These are phyloP conservation scores for Elanus axillaris DNA, from an alignment of 2,113 vertebrate genomes.

Conservation along the genomic window DNA sequence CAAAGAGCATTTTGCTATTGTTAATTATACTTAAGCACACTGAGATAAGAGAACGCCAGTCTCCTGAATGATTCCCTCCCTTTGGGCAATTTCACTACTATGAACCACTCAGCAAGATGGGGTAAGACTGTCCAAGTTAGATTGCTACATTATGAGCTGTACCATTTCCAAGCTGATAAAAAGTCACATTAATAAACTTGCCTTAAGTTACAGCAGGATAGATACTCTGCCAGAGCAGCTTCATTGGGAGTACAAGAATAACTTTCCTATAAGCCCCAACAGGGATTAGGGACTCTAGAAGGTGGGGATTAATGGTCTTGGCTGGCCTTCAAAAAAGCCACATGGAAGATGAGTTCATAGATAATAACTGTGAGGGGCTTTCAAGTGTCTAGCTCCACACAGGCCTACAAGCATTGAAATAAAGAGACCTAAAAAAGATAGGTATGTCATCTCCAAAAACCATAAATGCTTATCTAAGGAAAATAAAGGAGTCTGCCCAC, in stretches of 20 bases:
- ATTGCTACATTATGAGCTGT: neutral
- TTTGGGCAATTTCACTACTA: neutral
- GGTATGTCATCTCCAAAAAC: neutral
- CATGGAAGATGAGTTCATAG: slow-evolving; percentile 61
- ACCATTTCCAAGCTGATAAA: neutral
- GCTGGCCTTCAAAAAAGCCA: slow-evolving; percentile 43
- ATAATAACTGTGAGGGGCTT: slow-evolving; percentile 33
- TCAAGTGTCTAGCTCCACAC: neutral
- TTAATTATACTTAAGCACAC: neutral
- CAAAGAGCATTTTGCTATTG: rapidly evolving
- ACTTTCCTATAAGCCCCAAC: slow-evolving; percentile 36
- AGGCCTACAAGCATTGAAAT: neutral
- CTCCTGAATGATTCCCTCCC: neutral
- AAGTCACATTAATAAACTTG: slow-evolving; percentile 27
- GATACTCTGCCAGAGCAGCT: slow-evolving; percentile 8
- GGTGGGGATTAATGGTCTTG: slow-evolving; percentile 54
- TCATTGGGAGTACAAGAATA: slow-evolving; percentile 35
- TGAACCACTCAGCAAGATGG: neutral
- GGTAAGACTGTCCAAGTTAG: neutral
- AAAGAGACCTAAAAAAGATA: neutral
- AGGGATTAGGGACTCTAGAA: slow-evolving; percentile 50
- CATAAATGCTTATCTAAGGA: neutral
- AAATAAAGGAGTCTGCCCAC: neutral
- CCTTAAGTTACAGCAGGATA: slow-evolving; percentile 12
- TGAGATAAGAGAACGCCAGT: neutral